Conservation (phyloP, 2,888 invertebrate genomes). For the Ptychoptera contaminata region DNA sequence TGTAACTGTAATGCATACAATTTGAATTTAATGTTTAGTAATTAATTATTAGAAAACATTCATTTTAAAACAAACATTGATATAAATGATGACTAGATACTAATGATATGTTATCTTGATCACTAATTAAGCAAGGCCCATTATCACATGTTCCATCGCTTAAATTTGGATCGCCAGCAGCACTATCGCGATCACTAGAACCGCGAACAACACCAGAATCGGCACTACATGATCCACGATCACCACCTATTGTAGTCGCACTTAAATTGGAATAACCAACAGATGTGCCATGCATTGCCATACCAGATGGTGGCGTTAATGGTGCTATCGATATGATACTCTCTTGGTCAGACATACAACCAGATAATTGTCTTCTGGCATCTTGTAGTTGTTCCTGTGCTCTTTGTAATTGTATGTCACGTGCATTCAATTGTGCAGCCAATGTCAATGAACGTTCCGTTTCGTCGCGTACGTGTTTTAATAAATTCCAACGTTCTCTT, state of each 20-base stretch:
- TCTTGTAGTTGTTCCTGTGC: constrained; percentile 74
- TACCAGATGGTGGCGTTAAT: constrained; percentile 41
- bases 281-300: constrained; percentile 27
- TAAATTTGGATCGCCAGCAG: constrained; percentile 59
- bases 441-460: constrained; percentile 74
- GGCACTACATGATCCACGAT: constrained; percentile 71
- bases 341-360: constrained; percentile 74
- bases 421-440: constrained; percentile 72
- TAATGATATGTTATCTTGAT: constrained; percentile 31
- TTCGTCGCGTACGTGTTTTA: constrained; percentile 79
- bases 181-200: constrained; percentile 56
- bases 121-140: constrained; percentile 31
- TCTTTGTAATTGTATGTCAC: constrained; percentile 73
- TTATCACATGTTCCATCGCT: constrained; percentile 47
- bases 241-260: constrained; percentile 31
- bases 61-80: constrained; percentile 29
- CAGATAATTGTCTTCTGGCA: constrained; percentile 61
- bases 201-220: constrained; percentile 68
- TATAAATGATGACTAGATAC: constrained; percentile 33
- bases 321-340: constrained; percentile 58
- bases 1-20: constrained; percentile 41
- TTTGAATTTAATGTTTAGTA: neutral
- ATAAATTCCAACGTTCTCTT: constrained; percentile 72
- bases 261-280: constrained; percentile 20
- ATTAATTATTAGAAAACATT: neutral